phyloP scores from a whole-genome alignment of 2,797 vertebrate genomes.

The Danio jaintianensis region DNA sequence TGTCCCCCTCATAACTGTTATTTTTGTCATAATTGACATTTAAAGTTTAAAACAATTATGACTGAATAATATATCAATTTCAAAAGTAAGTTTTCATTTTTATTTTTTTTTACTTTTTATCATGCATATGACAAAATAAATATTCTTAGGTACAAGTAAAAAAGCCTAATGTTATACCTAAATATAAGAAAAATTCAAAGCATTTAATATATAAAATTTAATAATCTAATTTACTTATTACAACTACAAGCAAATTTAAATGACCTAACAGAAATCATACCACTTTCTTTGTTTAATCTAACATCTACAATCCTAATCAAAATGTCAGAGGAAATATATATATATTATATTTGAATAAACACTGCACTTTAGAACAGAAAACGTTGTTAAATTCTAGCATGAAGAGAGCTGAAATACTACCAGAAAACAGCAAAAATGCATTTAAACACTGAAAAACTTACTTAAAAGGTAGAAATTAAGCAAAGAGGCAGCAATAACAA shows the following conservation, averaged over 20 bases:
- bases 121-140: neutral
- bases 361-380: neutral
- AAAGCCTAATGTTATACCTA: neutral
- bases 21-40: too few relatives aligned
- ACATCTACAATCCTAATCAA: neutral
- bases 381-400: neutral
- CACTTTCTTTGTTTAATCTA: neutral
- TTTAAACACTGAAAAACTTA: neutral
- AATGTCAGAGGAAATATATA: neutral
- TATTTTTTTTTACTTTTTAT: neutral
- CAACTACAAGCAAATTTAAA: neutral
- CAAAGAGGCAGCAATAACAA: constrained; percentile 35
- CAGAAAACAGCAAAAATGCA: neutral
- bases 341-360: neutral
- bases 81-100: neutral
- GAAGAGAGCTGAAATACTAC: neutral
- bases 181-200: constrained; percentile 42
- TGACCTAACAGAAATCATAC: neutral
- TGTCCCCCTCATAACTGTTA: too few relatives aligned
- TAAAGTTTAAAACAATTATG: too few relatives aligned
- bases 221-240: neutral
- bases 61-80: too few relatives aligned
- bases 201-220: constrained; percentile 22
- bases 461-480: constrained; percentile 15
- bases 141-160: neutral